Evolutionary conservation across 2,797 vertebrate genomes (phyloP), one percentile per base, ranked within the genome.

Genomic region (Microctenopoma steveboyesi): DNA sequence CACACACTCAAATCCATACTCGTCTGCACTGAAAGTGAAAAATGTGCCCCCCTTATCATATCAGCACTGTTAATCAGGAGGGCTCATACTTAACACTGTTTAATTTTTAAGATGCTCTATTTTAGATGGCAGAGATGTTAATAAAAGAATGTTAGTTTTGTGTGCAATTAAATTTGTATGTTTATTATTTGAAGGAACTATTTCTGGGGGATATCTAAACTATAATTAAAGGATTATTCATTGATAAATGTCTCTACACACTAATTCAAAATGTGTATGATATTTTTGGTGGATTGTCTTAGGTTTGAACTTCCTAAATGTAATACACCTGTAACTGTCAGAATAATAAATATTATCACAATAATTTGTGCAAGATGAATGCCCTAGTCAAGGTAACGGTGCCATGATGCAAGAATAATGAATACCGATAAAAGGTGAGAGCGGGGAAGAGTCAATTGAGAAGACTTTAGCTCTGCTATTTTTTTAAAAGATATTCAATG

Each of bases 71-170:
- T 81, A 75, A 82, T 81, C 74, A 62, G 81, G 78, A 81, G 86
- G 84, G 83, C 82, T 85, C 77, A 8, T 88, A 86, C 84, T 74
- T 87, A 89, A 88, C 85, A 85, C 75, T 72, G 83, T 89, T 83
- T 84, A 69, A 88, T 78, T 79, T 80, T 66, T 83, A 74, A 86
- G 82, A 87, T 76, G 72, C 65, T 91, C 81, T 90, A 85, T 83
- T 88, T 86, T 86, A 89, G 83, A 73, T 82, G 77, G 78, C 61
- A 69, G 81, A 81, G 76, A 84, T 11, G 65, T 82, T 82, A 85
- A 80, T 85, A 77, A 86, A 86, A 79, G 80, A 86, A 74, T 85
- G 83, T 86, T 35, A 42, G 74, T 64, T 78, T 79, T 73, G 73
- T 72, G 69, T 69, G 80, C 59, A 87, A 82, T 76, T 72, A 33